These are phyloP conservation scores for Scolopax bukidnonensis DNA, from an alignment of 2,797 vertebrate species.

Conservation along the genomic window DNA sequence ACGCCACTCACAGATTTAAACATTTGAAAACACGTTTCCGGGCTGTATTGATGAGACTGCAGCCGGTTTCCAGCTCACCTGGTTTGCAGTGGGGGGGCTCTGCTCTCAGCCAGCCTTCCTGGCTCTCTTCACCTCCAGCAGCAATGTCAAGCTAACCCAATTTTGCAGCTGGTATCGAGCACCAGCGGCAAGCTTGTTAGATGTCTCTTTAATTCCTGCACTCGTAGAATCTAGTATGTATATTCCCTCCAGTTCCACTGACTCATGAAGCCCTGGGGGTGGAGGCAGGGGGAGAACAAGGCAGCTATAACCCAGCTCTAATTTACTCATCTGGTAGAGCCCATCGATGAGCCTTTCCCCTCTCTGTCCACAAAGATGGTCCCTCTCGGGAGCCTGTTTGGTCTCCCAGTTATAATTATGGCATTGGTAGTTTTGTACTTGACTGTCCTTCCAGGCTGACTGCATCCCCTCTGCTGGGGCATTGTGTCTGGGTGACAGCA, in stretches of 20 bases:
- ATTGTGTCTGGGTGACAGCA: background rate
- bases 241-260: constrained; percentile 55
- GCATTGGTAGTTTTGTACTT: background rate
- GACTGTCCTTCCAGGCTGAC: background rate
- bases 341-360: background rate
- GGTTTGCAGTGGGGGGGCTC: background rate
- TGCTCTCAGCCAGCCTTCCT: background rate
- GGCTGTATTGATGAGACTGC: background rate
- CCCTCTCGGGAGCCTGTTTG: background rate
- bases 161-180: constrained; percentile 47
- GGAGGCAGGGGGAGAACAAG: background rate
- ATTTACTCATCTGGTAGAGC: constrained; percentile 13
- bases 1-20: background rate
- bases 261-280: background rate
- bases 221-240: constrained; percentile 34
- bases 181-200: constrained; percentile 35
- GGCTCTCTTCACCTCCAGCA: constrained; percentile 33
- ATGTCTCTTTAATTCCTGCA: constrained; percentile 62
- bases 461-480: background rate
- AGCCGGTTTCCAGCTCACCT: background rate
- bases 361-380: background rate
- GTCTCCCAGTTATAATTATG: constrained; percentile 3
- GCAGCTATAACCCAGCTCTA: background rate
- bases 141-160: constrained; percentile 59
- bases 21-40: accelerated